A percentile compares a stretch with the other conserved stretches of the same genome.
Conservation (phyloP, 1,140 invertebrate species). For the Rhizoglyphus robini region DNA sequence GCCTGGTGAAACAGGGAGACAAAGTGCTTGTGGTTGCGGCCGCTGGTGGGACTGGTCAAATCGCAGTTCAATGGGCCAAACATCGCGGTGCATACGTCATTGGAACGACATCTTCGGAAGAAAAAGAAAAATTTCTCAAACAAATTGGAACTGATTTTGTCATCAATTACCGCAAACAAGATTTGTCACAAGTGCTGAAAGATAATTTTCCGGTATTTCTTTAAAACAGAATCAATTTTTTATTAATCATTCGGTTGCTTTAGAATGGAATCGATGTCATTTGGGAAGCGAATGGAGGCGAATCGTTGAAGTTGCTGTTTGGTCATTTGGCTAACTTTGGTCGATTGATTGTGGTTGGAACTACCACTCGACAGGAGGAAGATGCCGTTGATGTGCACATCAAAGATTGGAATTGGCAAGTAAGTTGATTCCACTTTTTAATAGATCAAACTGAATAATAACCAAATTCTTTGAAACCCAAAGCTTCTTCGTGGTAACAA, state of each 20-base stretch:
- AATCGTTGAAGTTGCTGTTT: conserved; percentile 31
- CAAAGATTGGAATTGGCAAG: conserved; percentile 5
- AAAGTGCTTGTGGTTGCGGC: conserved; percentile 36
- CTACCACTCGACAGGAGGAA: conserved; percentile 29
- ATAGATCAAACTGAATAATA: not conserved
- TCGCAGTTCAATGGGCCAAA: conserved; percentile 24
- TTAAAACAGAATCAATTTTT: not conserved
- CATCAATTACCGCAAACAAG: conserved; percentile 34
- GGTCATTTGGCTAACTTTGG: conserved; percentile 29
- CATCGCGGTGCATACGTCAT: conserved; percentile 35
- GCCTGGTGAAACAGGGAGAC: conserved; percentile 27
- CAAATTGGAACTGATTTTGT: conserved; percentile 32
- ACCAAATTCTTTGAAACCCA: not conserved
- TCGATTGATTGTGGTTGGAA: conserved; percentile 32
- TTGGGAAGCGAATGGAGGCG: conserved; percentile 30
- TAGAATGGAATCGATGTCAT: conserved; percentile 22
- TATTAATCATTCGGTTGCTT: not conserved
- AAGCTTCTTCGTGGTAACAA: not conserved
- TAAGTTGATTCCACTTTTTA: not conserved
- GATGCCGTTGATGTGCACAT: not conserved
- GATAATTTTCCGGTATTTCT: conserved; percentile 1
- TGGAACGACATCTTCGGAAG: conserved; percentile 35
- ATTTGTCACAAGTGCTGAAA: conserved; percentile 22
- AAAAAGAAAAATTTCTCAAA: conserved; percentile 35
- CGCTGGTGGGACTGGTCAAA: conserved; percentile 30